Evolutionary conservation across 2,113 vertebrate genomes (phyloP).

Genomic region (Grallaria varia): DNA sequence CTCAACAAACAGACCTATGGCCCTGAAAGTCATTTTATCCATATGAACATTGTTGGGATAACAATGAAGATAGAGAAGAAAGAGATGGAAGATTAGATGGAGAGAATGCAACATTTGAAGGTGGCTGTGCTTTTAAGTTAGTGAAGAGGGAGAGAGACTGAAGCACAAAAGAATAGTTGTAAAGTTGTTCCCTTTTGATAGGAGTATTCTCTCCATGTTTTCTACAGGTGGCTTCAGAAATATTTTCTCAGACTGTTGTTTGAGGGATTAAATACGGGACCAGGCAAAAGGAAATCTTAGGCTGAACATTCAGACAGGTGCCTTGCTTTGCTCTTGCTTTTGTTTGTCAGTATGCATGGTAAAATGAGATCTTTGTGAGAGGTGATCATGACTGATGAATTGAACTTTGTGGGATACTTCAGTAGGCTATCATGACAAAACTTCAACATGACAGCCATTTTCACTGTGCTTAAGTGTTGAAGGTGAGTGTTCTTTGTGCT

Average conservation of each 20-base stretch:
- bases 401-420: neutral
- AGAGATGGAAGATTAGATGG: neutral
- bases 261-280: neutral
- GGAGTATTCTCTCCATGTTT: rapidly evolving
- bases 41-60: neutral
- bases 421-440: neutral
- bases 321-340: neutral
- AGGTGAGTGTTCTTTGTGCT: neutral
- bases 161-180: neutral
- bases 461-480: neutral
- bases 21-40: neutral
- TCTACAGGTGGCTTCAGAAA: neutral
- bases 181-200: neutral
- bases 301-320: neutral
- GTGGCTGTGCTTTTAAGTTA: neutral
- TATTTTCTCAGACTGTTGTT: neutral
- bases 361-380: neutral
- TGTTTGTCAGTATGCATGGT: neutral
- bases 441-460: neutral
- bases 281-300: neutral
- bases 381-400: neutral
- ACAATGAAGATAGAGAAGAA: neutral
- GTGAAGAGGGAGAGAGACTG: neutral
- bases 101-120: neutral
- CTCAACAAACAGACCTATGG: neutral